Conservation (phyloP, 2,797 vertebrate species). For the Cyclura pinguis region DNA sequence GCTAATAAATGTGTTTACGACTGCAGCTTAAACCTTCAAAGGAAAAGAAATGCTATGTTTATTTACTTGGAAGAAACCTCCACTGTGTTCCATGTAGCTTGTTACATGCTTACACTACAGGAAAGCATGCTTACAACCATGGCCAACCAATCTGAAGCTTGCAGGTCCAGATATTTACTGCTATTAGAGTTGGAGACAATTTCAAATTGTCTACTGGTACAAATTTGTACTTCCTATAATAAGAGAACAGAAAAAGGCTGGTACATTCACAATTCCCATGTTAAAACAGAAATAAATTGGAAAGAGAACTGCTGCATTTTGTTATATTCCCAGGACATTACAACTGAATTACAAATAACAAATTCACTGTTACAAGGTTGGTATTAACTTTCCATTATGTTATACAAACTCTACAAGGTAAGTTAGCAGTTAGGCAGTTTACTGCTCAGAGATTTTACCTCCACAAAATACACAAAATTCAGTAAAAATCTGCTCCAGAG, state of each 20-base stretch:
- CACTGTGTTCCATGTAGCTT: not conserved
- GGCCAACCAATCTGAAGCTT: not conserved
- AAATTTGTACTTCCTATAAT: conserved; percentile 44
- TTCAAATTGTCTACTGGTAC: conserved; percentile 46
- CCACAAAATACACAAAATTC: not conserved
- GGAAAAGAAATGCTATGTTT: no score
- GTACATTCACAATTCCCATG: conserved; percentile 56
- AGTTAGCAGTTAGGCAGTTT: conserved; percentile 43
- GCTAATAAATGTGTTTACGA: no score
- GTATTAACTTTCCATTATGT: conserved; percentile 28
- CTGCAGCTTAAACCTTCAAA: no score
- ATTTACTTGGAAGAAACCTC: no score
- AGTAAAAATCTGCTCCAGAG: not conserved
- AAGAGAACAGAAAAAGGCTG: conserved; percentile 60
- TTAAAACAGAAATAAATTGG: conserved; percentile 45
- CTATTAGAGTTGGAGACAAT: conserved; percentile 38
- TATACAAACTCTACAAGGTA: not conserved
- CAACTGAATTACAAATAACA: conserved; percentile 51
- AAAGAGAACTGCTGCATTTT: conserved; percentile 26
- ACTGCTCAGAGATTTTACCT: conserved; percentile 25
- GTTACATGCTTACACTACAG: not conserved
- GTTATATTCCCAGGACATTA: conserved; percentile 32
- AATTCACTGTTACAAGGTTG: conserved; percentile 52
- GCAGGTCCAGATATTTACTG: not conserved
- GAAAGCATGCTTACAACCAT: not conserved